These are phyloP conservation scores for Melipona quadrifasciata DNA, from an alignment of 1,140 invertebrate genomes.

Conservation along the genomic window DNA sequence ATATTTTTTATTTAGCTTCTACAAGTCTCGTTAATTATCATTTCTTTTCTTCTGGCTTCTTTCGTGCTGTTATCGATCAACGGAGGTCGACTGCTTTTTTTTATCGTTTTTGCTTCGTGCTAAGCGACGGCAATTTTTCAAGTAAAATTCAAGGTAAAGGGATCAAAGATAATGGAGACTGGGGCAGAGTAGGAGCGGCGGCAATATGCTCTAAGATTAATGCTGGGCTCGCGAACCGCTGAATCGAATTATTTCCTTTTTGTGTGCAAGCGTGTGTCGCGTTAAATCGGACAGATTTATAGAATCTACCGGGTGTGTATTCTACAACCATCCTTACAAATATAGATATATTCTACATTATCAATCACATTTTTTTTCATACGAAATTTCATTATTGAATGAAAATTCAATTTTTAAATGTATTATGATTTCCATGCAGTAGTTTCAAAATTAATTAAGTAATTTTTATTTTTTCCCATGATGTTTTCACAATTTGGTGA, in stretches of 20 bases:
- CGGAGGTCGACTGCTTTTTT: not conserved
- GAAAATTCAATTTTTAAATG: no score
- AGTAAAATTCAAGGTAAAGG: constrained; percentile 11
- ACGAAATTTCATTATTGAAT: no score
- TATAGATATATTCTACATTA: not conserved
- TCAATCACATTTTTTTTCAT: no score
- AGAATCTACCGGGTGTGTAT: not conserved
- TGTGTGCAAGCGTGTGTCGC: not conserved
- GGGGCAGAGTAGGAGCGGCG: no score
- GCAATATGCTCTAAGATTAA: not conserved
- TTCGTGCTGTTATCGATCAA: not conserved
- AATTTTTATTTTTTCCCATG: no score
- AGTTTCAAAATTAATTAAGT: no score
- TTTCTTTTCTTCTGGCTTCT: not conserved
- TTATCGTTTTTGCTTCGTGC: not conserved
- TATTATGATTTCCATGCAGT: no score
- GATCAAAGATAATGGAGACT: not conserved
- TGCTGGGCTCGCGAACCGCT: not conserved
- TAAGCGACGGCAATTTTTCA: not conserved
- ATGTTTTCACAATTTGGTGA: no score
- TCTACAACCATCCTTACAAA: not conserved
- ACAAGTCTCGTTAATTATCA: not conserved
- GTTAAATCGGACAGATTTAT: not conserved
- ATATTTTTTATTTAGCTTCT: not conserved
- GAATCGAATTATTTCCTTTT: constrained; percentile 3